Evolutionary conservation across 1,140 invertebrate genomes (phyloP), one percentile per base, ranked within the genome.

Genomic region (Tetraneura akinire): DNA sequence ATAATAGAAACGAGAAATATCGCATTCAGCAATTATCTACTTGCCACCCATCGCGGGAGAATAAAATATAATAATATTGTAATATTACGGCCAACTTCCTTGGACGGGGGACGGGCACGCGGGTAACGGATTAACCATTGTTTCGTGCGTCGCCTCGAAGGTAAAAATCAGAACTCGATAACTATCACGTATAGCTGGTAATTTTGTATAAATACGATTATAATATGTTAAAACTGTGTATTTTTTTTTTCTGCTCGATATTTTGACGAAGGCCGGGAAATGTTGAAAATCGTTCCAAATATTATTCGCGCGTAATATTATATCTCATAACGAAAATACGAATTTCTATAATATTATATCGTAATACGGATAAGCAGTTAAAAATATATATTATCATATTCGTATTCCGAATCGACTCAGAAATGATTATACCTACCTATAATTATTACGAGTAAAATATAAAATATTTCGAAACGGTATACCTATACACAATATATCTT

Each of bases 121-220:
- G 55, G 21, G 32, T 57, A 76, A 6, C 11, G 29, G n/a, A 74
- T 74, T 74, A 55, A 11, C 66, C 45, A 70, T 70, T 70, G 66
- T 70, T 70, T 70, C 21, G 45, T 26, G 66, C 66, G 45, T 70
- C 14, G 64, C 47, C 16, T 21, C 1, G 16, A 45, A 71, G 68
- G 42, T 26, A 32, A 55, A 11, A 16, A 42, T 55, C 29, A 29
- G 26, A 70, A 49, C 21, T 47, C 42, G 42, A 49, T 70, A 70
- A 49, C 26, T 21, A 70, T 70, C 66, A 5, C 21, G 14, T 26
- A 3, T 8, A 18, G 18, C 21, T 4, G 14, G 21, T 26, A 11
- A 70, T 70, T 70, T 49, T n/a, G 5, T 47, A 49, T 18, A 66
- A 3, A 45, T 14, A 4, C 18, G 9, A 57, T 26, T 29, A 49